Evolutionary conservation across 1,140 invertebrate genomes (phyloP).

Genomic region (Macrosteles quadrilineatus): DNA sequence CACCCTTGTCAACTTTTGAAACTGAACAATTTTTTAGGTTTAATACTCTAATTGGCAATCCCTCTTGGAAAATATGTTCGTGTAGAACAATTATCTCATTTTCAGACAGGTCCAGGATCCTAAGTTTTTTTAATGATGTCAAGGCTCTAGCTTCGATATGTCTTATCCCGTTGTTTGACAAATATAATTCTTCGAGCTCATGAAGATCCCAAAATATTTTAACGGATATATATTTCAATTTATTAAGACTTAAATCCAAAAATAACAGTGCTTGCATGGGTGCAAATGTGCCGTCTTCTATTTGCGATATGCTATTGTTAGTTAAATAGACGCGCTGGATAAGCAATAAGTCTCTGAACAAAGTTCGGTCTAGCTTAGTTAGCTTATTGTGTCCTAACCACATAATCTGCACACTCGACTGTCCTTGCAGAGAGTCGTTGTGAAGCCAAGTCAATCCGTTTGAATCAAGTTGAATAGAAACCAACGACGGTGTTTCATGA

Average conservation of each 20-base stretch:
- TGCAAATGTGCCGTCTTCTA: slow-evolving; percentile 77
- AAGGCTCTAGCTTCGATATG: slow-evolving; percentile 61
- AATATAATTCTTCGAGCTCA: slow-evolving; percentile 65
- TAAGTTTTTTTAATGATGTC: slow-evolving; percentile 59
- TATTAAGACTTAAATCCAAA: slow-evolving; percentile 77
- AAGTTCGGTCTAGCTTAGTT: slow-evolving; percentile 65
- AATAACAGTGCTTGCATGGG: slow-evolving; percentile 73
- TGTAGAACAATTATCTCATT: slow-evolving; percentile 59
- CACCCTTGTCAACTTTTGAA: slow-evolving; percentile 60
- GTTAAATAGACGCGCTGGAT: slow-evolving; percentile 79
- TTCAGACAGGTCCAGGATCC: slow-evolving; percentile 62
- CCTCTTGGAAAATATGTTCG: slow-evolving; percentile 61
- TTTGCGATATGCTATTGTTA: slow-evolving; percentile 77
- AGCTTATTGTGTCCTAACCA: slow-evolving; percentile 83
- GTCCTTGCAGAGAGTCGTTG: slow-evolving; percentile 73
- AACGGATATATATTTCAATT: slow-evolving; percentile 62
- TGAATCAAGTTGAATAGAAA: slow-evolving; percentile 82
- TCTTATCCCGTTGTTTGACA: slow-evolving; percentile 60
- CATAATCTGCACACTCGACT: slow-evolving; percentile 80
- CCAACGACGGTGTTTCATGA: slow-evolving; percentile 68
- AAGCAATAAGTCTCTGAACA: slow-evolving; percentile 73
- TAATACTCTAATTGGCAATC: slow-evolving; percentile 58
- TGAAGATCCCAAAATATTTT: slow-evolving; percentile 66
- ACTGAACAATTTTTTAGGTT: slow-evolving; percentile 64
- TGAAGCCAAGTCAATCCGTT: slow-evolving; percentile 78